Evolutionary conservation across 2,797 vertebrate genomes (phyloP).

Genomic region (Myotis myotis): DNA sequence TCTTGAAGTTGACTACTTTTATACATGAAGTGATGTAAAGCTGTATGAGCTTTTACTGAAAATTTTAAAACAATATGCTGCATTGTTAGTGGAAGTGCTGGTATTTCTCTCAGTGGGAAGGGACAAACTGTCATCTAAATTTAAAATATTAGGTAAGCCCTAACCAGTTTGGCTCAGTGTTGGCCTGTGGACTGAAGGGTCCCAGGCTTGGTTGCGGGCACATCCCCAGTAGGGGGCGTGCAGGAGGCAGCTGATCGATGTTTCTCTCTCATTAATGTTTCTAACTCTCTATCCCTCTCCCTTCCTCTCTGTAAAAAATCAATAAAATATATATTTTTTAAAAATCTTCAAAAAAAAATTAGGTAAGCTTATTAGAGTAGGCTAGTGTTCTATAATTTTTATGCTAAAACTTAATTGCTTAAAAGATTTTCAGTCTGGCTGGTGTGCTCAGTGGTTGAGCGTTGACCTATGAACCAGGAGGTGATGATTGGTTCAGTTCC

Average conservation of each 20-base stretch:
- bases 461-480: no score
- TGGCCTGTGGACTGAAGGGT: no score
- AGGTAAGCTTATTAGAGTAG: conserved; percentile 21
- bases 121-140: conserved; percentile 16
- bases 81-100: conserved; percentile 34
- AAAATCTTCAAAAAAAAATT: not conserved
- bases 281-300: no score
- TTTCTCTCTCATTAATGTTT: no score
- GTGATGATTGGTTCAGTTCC: no score
- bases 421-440: conserved; percentile 3
- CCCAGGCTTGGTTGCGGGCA: no score
- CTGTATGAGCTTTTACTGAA: conserved; percentile 40
- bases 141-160: conserved; percentile 44
- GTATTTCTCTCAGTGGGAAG: conserved; percentile 38
- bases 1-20: conserved; percentile 13
- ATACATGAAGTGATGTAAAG: conserved; percentile 25
- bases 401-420: conserved; percentile 49
- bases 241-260: no score
- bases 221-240: no score
- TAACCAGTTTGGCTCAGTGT: no score
- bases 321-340: no score
- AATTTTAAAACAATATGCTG: not conserved
- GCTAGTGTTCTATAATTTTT: conserved; percentile 35
- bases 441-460: no score
- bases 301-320: no score